Base-by-base conservation (phyloP, 2,888 invertebrate genomes). In the Punctoribates punctum region DNA sequence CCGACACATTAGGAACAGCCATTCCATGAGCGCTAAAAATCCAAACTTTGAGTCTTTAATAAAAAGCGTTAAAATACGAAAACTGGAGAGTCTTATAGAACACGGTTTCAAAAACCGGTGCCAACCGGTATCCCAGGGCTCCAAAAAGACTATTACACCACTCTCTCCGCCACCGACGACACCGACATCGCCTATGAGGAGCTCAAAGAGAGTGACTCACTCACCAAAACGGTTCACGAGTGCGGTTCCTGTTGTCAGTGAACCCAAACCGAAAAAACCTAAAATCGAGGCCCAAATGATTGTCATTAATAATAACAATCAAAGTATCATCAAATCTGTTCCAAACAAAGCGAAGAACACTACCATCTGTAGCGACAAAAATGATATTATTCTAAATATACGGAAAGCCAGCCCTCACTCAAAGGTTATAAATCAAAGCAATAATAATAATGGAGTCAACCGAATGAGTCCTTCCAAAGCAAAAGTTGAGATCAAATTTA, bases 401-500 rank as follows among this genome's bases (percentile, higher is more conserved):
- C 4, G 13, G 42, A 42, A 42, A 42, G 8, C 42, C 8, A 42
- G 4, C 42, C 1, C 42, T 9, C 13, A 8, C 11, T n/a, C n/a
- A n/a, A n/a, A n/a, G n/a, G n/a, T 5, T 62, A 62, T 23, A 4
- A 62, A 4, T 27, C 15, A 62, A 23, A 25, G 17, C 25, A 23
- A 27, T 25, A 62, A 27, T 25, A 62, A 62, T 25, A 62, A 25
- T 62, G 29, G n/a, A 54, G 23, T 54, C 5, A 54, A 23, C 5
- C n/a, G 23, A 20, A 20, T 23, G 23, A n/a, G 3, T n/a, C 4
- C 23, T 9, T 20, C n/a, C 1, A 20, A 20, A 27, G 62, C 23
- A 25, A 62, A 62, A 15, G 62, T 62, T 23, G 62, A 62, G 13
- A 25, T 62, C 25, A 62, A 62, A 15, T 62, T 62, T 27, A 62